Conservation (phyloP, 2,113 vertebrate genomes). For the Azemiops feae region DNA sequence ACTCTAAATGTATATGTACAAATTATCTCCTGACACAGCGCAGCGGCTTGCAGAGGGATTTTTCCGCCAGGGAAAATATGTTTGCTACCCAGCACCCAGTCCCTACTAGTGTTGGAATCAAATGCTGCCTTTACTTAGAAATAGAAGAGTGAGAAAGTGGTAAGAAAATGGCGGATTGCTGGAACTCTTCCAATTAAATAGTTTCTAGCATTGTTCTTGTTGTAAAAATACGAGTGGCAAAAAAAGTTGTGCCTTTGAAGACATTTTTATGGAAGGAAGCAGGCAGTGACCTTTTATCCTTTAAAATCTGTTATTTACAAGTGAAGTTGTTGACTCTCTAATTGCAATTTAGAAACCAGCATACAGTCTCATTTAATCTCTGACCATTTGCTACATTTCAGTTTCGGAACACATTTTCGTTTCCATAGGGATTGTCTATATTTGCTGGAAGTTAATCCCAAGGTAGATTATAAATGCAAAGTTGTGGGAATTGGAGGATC, state of each 20-base stretch:
- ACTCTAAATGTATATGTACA: not conserved
- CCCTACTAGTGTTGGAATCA: not conserved
- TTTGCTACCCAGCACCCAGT: not conserved
- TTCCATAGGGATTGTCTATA: slow-evolving; percentile 47
- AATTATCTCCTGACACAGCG: not conserved
- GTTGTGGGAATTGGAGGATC: not conserved
- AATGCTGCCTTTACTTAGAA: slow-evolving; percentile 17
- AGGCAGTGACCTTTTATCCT: slow-evolving; percentile 55
- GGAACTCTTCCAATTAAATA: slow-evolving; percentile 23
- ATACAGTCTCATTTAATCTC: slow-evolving; percentile 54
- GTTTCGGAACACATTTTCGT: slow-evolving; percentile 56
- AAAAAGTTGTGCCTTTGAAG: slow-evolving; percentile 36
- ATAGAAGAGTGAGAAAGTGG: not conserved
- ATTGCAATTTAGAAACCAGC: slow-evolving; percentile 59
- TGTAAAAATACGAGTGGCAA: slow-evolving; percentile 23
- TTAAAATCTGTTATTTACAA: slow-evolving; percentile 62
- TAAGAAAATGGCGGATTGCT: slow-evolving; percentile 25
- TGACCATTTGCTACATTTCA: slow-evolving; percentile 46
- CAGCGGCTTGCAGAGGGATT: not conserved
- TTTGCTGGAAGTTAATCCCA: slow-evolving; percentile 45
- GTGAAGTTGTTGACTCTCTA: slow-evolving; percentile 57
- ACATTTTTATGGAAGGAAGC: slow-evolving; percentile 46
- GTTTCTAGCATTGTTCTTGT: slow-evolving; percentile 19
- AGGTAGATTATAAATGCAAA: slow-evolving; percentile 4
- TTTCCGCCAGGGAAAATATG: not conserved